Evolutionary conservation across 2,113 vertebrate species (phyloP).

Genomic region (Toxotes chatareus): DNA sequence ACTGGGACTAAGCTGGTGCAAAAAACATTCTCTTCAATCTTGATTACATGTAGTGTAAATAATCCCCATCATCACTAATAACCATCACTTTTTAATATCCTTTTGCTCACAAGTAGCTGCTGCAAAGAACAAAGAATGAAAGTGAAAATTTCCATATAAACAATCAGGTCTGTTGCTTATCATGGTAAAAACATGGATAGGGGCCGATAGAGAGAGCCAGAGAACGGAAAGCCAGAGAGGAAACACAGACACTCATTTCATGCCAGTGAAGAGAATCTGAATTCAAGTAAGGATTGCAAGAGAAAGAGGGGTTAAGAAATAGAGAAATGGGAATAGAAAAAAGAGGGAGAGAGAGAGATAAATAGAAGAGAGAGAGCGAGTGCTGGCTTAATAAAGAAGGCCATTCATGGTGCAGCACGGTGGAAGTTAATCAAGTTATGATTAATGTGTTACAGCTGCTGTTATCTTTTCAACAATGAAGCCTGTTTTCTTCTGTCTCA

Average conservation of each 20-base stretch:
- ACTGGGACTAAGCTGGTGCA: neutral
- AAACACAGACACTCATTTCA: conserved; percentile 4
- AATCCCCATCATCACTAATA: neutral
- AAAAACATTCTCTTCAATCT: neutral
- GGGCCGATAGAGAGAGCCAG: neutral
- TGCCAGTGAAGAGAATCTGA: conserved; percentile 21
- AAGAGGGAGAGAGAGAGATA: neutral
- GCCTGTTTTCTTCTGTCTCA: conserved; percentile 51
- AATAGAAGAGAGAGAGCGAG: neutral
- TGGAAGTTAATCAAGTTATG: conserved; percentile 80
- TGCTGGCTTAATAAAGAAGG: conserved; percentile 61
- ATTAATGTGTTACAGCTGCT: conserved; percentile 75
- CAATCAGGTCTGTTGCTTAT: conserved; percentile 19
- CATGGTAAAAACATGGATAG: neutral
- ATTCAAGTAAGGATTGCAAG: neutral
- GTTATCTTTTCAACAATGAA: conserved; percentile 70
- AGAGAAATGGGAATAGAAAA: neutral
- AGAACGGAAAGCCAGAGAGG: neutral
- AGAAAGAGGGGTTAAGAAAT: neutral
- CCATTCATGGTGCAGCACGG: conserved; percentile 50
- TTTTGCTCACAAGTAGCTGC: neutral
- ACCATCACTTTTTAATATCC: neutral
- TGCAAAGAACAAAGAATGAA: conserved; percentile 20
- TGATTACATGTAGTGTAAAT: neutral
- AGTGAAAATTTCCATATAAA: conserved; percentile 45